Evolutionary conservation across 2,888 invertebrate genomes (phyloP), one percentile per base, ranked within the genome.

Genomic region (Tenthredo distinguenda): DNA sequence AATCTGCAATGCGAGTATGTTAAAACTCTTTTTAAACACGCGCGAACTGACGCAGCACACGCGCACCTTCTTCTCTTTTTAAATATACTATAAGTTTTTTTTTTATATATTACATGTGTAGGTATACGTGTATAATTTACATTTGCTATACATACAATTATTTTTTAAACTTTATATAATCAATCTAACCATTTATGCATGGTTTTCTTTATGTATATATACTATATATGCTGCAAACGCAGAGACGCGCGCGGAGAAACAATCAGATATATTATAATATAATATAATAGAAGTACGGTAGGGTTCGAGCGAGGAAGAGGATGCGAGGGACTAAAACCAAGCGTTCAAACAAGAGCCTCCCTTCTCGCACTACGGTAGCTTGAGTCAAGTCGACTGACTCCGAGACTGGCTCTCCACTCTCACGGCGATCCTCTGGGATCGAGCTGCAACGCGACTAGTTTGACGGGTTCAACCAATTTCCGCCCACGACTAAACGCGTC

Each of bases 401-500:
- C 40, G 40, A 26, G 15, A 86, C 81, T 81, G 82, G 84, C 85
- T 71, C 85, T 86, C 85, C 85, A 26, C 47, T 62, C 81, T 62
- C 81, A 40, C 40, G 62, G 40, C 81, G 81, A 81, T 81, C 81
- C 81, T 81, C 81, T 81, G 81, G 81, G 62, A 81, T 62, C 58
- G 87, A 68, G 58, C 86, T 88, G 86, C 88, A 86, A 88, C 86
- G 88, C 89, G 90, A 92, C 91, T 90, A 91, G 92, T 89, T 90
- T 89, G 90, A 90, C 90, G 89, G 90, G 91, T 91, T 91, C 89
- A 90, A 90, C 89, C 90, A 91, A 91, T 91, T 91, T 91, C 91
- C 91, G 91, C 91, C 91, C 91, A 91, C 91, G 89, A 89, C 88
- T 87, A 87, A 89, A 88, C 85, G 86, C 86, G 76, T 62, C 83